Percentiles rank a stretch among this genome's conserved stretches.
These are phyloP conservation scores for Hippolais icterina DNA, from an alignment of 2,113 vertebrate species.

Conservation along the genomic window DNA sequence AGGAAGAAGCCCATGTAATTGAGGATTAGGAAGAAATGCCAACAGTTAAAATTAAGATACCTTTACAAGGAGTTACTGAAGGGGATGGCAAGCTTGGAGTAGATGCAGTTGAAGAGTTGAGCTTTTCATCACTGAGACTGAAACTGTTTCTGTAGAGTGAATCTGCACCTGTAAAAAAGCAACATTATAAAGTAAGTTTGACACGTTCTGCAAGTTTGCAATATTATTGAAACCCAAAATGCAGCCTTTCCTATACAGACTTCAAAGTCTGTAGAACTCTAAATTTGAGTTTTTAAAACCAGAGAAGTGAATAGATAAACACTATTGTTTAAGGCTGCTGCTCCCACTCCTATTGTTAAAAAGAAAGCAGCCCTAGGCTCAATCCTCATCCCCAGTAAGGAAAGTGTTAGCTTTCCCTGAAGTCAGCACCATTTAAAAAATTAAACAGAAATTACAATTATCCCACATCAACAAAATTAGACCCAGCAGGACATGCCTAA, in stretches of 20 bases:
- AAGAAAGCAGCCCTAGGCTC: background rate
- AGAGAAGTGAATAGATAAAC: background rate
- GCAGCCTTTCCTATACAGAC: background rate
- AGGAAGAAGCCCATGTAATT: background rate
- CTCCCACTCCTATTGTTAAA: background rate
- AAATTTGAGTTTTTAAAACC: background rate
- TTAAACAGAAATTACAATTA: background rate
- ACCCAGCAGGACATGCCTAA: background rate
- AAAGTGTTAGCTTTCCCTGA: background rate
- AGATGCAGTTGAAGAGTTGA: constrained; percentile 83
- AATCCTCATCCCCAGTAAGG: background rate
- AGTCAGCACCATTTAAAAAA: background rate
- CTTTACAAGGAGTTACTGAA: constrained; percentile 80
- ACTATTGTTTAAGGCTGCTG: background rate
- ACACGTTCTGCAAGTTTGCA: background rate
- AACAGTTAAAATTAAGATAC: constrained; percentile 55
- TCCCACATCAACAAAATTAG: background rate
- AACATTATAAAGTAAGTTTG: background rate
- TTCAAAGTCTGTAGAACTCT: background rate
- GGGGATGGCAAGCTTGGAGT: constrained; percentile 75
- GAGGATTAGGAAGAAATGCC: background rate
- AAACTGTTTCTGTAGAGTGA: constrained; percentile 90
- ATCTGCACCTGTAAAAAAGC: constrained; percentile 82
- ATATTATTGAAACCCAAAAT: background rate
- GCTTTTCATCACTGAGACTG: constrained; percentile 92